Percentiles rank a stretch among this genome's conserved stretches.
Conservation (phyloP, 2,797 vertebrate genomes). For the Lophotriccus pileatus region DNA sequence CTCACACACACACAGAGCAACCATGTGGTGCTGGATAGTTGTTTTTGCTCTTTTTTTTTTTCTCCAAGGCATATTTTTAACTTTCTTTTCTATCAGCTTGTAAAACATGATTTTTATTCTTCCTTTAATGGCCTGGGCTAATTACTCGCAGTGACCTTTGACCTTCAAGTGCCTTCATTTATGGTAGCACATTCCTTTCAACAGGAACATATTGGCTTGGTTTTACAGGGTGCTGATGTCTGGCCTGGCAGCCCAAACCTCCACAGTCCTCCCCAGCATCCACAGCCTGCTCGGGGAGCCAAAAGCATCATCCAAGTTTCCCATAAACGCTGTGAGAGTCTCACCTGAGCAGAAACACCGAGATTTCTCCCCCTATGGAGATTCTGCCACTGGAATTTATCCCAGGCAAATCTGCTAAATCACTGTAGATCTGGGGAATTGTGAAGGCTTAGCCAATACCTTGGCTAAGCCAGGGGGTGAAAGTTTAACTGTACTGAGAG, state of each 20-base stretch:
- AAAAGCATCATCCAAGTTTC: not conserved
- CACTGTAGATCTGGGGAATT: not conserved
- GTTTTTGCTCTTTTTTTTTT: not conserved
- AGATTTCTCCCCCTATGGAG: not conserved
- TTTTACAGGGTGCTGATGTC: slow-evolving; percentile 73
- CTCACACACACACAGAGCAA: not conserved
- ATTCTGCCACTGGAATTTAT: not conserved
- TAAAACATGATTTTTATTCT: slow-evolving; percentile 81
- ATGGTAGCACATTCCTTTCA: slow-evolving; percentile 74
- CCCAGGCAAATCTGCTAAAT: fast-evolving
- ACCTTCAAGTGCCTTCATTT: slow-evolving; percentile 79
- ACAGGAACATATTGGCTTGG: slow-evolving; percentile 66
- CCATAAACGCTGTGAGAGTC: fast-evolving
- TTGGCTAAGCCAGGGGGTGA: not conserved
- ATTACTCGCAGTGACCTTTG: slow-evolving; percentile 75
- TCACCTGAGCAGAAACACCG: not conserved
- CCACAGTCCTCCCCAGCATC: not conserved
- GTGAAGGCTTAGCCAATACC: fast-evolving
- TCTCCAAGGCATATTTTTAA: slow-evolving; percentile 66
- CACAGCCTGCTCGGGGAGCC: not conserved
- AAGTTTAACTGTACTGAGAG: not conserved
- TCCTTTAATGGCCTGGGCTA: slow-evolving; percentile 76
- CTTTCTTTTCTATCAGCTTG: slow-evolving; percentile 78
- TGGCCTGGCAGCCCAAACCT: slow-evolving; percentile 46
- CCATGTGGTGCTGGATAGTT: slow-evolving; percentile 37